phyloP scores from a whole-genome alignment of 2,797 vertebrate genomes.

The Cynopterus sphinx region DNA sequence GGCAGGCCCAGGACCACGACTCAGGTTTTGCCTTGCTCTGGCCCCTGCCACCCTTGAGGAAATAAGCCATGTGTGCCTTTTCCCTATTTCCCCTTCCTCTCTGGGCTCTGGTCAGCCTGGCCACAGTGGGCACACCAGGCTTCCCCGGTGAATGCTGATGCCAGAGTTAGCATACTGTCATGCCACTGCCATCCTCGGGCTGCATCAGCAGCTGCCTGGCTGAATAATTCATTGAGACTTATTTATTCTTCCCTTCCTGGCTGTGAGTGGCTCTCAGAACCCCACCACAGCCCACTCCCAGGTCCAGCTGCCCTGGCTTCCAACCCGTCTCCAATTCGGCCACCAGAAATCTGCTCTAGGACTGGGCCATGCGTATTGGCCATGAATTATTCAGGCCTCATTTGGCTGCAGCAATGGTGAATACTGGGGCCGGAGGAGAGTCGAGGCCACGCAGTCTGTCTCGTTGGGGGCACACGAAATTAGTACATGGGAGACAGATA shows the following conservation, averaged over 20 bases:
- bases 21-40: neutral
- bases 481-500: neutral
- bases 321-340: neutral
- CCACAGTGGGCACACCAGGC: neutral
- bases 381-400: slow-evolving; percentile 72
- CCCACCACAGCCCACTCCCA: neutral
- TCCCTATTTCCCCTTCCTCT: neutral
- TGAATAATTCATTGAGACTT: slow-evolving; percentile 78
- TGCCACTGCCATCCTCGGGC: neutral
- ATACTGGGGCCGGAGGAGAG: neutral
- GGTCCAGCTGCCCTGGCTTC: slow-evolving; percentile 57
- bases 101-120: neutral
- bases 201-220: slow-evolving; percentile 65
- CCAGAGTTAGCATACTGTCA: neutral
- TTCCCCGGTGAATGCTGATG: neutral
- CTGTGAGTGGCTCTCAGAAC: slow-evolving; percentile 57
- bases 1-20: neutral
- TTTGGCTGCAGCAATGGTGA: neutral
- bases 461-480: neutral
- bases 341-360: slow-evolving; percentile 29
- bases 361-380: neutral
- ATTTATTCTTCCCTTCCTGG: slow-evolving; percentile 56
- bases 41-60: neutral
- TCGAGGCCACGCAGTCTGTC: neutral
- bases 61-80: neutral